These are phyloP conservation scores for Sebastes minor DNA, from an alignment of 2,797 vertebrate genomes.

Conservation along the genomic window DNA sequence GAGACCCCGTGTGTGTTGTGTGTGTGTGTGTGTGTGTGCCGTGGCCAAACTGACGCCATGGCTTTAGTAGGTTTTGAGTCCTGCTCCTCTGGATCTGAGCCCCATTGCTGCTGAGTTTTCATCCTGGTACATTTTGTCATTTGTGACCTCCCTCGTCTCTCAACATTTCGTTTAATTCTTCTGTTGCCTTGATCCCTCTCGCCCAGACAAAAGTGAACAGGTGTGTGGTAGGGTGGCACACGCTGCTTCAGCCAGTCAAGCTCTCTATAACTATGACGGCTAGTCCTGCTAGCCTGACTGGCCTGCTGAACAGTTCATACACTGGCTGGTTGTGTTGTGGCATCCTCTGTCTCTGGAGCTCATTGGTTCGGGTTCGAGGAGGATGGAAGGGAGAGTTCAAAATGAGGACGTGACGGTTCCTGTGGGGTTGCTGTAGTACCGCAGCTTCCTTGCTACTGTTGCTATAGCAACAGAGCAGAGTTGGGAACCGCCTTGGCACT, in stretches of 20 bases:
- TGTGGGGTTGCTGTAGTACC: conserved; percentile 35
- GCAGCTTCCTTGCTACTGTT: conserved; percentile 83
- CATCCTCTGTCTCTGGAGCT: conserved; percentile 80
- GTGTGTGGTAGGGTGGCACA: conserved; percentile 69
- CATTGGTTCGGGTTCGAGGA: conserved; percentile 52
- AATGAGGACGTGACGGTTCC: conserved; percentile 28
- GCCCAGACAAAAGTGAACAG: conserved; percentile 64
- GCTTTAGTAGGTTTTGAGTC: conserved; percentile 77
- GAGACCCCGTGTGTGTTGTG: conserved; percentile 27
- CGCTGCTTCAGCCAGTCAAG: conserved; percentile 85
- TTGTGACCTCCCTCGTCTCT: conserved; percentile 66
- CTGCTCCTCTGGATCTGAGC: conserved; percentile 86
- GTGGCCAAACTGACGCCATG: conserved; percentile 62
- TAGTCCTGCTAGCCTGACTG: conserved; percentile 88
- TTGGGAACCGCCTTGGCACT: conserved; percentile 68
- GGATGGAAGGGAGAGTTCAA: conserved; percentile 33
- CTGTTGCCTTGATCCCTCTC: conserved; percentile 59
- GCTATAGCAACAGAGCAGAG: conserved; percentile 65
- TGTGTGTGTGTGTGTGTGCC: conserved; percentile 41
- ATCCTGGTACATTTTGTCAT: conserved; percentile 69
- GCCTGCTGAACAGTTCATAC: conserved; percentile 66
- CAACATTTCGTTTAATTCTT: conserved; percentile 25
- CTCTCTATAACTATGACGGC: conserved; percentile 82
- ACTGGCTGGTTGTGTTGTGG: conserved; percentile 76
- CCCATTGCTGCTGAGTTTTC: conserved; percentile 60